A percentile compares a stretch with the other conserved stretches of the same genome.
phyloP scores from a whole-genome alignment of 64 coral and sea anemone species.

The Acropora tenuis region DNA sequence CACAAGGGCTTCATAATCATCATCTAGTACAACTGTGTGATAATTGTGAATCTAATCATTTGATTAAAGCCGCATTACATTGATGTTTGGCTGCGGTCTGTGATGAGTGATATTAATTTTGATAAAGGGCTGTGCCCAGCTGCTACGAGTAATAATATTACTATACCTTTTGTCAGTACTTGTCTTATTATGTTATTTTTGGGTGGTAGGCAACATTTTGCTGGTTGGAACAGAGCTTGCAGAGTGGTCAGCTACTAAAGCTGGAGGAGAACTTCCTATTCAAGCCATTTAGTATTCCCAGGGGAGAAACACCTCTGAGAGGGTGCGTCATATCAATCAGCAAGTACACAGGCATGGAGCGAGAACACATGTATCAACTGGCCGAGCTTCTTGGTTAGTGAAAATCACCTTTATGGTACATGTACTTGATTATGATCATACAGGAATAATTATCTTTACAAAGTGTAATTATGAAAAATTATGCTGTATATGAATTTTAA shows the following conservation, averaged over 20 bases:
- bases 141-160: too few relatives aligned
- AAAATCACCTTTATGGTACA: not conserved
- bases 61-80: too few relatives aligned
- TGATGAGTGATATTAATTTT: too few relatives aligned
- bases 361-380: constrained; percentile 93
- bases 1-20: too few relatives aligned
- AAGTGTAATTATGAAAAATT: too few relatives aligned
- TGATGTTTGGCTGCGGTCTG: too few relatives aligned
- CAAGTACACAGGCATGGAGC: constrained; percentile 81
- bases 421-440: not conserved
- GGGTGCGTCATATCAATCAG: constrained; percentile 92
- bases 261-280: constrained; percentile 80
- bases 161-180: not conserved
- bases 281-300: constrained; percentile 68
- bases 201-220: constrained; percentile 86
- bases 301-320: constrained; percentile 47
- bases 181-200: not conserved
- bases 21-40: too few relatives aligned
- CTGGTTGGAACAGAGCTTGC: constrained; percentile 90
- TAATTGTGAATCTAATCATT: too few relatives aligned
- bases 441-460: too few relatives aligned
- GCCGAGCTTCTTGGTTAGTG: constrained; percentile 87
- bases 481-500: too few relatives aligned
- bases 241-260: constrained; percentile 56
- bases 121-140: too few relatives aligned